A percentile compares a stretch with the other conserved stretches of the same genome.
Conservation (phyloP, 2,113 vertebrate species). For the Petroica traversi region DNA sequence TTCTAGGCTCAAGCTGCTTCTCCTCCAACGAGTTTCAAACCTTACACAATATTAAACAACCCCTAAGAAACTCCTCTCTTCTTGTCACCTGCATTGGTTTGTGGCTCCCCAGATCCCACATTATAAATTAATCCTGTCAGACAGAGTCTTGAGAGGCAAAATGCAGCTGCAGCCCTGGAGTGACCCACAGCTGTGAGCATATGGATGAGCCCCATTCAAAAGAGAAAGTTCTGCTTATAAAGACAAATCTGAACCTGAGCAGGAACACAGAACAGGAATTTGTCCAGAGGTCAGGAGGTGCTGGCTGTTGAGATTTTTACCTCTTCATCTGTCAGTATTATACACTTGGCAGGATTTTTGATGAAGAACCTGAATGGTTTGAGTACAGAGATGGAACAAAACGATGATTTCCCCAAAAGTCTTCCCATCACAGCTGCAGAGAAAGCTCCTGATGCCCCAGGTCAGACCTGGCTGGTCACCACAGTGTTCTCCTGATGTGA, state of each 20-base stretch:
- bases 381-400: neutral
- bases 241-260: neutral
- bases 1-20: neutral
- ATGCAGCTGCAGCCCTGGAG: neutral
- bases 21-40: neutral
- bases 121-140: neutral
- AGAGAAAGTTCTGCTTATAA: neutral
- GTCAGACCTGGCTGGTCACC: neutral
- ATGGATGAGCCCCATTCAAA: neutral
- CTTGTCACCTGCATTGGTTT: neutral
- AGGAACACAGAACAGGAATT: neutral
- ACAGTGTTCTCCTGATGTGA: neutral
- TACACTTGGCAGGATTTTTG: neutral
- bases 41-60: neutral
- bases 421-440: neutral
- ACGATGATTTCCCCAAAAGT: neutral
- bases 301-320: neutral
- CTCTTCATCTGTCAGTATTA: neutral
- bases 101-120: neutral
- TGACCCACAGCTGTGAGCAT: neutral
- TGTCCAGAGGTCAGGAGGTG: neutral
- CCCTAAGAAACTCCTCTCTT: neutral
- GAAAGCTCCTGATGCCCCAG: neutral
- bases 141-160: neutral
- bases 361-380: neutral